Evolutionary conservation across 2,888 invertebrate species (phyloP).

Genomic region (Cistogaster globosa): DNA sequence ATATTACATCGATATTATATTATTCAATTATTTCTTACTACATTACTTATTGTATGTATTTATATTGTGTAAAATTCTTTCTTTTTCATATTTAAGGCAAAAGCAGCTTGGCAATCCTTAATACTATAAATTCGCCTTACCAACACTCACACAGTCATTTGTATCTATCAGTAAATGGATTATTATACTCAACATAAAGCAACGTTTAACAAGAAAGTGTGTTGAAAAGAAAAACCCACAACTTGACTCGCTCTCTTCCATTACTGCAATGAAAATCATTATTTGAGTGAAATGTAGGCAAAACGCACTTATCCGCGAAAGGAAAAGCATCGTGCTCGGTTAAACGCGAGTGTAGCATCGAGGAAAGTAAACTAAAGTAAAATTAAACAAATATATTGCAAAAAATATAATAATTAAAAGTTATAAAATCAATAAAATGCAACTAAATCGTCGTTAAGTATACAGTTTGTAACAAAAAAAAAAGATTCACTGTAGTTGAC

Average conservation of each 20-base stretch:
- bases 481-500: not conserved
- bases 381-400: slow-evolving; percentile 49
- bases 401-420: slow-evolving; percentile 34
- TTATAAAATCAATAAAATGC: slow-evolving; percentile 52
- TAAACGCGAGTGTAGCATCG: slow-evolving; percentile 47
- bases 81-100: slow-evolving; percentile 25
- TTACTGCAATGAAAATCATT: slow-evolving; percentile 49
- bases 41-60: not conserved
- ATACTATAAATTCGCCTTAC: slow-evolving; percentile 49
- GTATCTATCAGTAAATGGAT: slow-evolving; percentile 44
- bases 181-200: slow-evolving; percentile 32
- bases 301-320: slow-evolving; percentile 69
- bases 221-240: slow-evolving; percentile 44
- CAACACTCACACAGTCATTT: slow-evolving; percentile 13
- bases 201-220: slow-evolving; percentile 50
- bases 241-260: slow-evolving; percentile 19
- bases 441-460: slow-evolving; percentile 8
- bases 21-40: not conserved
- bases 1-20: no score
- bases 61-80: not conserved
- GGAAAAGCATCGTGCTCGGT: slow-evolving; percentile 59
- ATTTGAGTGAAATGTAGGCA: slow-evolving; percentile 68
- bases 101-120: slow-evolving; percentile 57
- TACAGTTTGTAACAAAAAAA: not conserved
- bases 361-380: slow-evolving; percentile 18